Evolutionary conservation across 2,797 vertebrate genomes (phyloP).

Genomic region (Antennarius maculatus): DNA sequence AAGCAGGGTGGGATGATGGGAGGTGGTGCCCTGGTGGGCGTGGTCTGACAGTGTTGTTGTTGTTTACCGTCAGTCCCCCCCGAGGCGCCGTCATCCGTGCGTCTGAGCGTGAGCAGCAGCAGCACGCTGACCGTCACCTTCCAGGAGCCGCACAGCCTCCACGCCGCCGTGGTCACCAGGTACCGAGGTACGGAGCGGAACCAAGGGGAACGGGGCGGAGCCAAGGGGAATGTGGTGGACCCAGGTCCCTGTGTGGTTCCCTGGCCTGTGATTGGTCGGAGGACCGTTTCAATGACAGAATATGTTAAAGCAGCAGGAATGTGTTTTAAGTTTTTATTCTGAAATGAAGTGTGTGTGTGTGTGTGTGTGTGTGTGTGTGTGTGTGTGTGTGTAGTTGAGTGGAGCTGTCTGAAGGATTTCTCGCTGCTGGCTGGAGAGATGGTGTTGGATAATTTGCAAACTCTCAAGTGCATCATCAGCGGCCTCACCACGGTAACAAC

Average conservation of each 20-base stretch:
- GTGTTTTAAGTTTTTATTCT: too few relatives aligned
- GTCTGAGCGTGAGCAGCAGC: slow-evolving; percentile 90
- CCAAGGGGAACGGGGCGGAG: too few relatives aligned
- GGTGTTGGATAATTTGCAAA: slow-evolving; percentile 89
- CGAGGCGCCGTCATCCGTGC: slow-evolving; percentile 88
- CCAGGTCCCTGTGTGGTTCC: too few relatives aligned
- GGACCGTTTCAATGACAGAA: too few relatives aligned
- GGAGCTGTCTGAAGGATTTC: slow-evolving; percentile 93
- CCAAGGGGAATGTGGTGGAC: too few relatives aligned
- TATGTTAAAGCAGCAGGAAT: too few relatives aligned
- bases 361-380: slow-evolving; percentile 27
- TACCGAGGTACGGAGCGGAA: slow-evolving; percentile 87
- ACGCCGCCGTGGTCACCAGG: slow-evolving; percentile 93
- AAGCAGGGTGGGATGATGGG: not conserved
- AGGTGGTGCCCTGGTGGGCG: too few relatives aligned
- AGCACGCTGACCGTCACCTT: slow-evolving; percentile 92
- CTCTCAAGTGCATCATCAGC: slow-evolving; percentile 86
- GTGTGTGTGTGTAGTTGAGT: slow-evolving; percentile 85
- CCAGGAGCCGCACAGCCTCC: slow-evolving; percentile 91
- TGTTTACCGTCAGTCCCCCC: slow-evolving; percentile 82
- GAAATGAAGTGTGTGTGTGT: too few relatives aligned
- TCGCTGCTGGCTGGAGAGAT: slow-evolving; percentile 88
- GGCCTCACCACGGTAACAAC: slow-evolving; percentile 85
- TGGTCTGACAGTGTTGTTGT: too few relatives aligned
- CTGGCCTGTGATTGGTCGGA: too few relatives aligned